These are phyloP conservation scores for Sphaerophoria rueppellii DNA, from an alignment of 2,888 invertebrate species.

Conservation along the genomic window DNA sequence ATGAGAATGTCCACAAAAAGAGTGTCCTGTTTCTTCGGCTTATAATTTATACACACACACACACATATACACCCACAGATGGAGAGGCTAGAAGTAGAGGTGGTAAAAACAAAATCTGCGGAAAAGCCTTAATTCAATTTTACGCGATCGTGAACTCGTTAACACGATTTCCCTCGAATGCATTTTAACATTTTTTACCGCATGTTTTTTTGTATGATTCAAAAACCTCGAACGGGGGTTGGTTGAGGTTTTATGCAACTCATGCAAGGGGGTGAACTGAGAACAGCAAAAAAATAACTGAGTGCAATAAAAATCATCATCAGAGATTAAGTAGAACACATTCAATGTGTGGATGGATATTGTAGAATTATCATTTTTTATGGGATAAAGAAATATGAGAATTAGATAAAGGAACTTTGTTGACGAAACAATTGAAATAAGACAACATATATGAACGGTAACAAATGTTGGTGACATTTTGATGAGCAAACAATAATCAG, in stretches of 20 bases:
- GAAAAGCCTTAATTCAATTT: slow-evolving; percentile 82
- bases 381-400: not conserved
- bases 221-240: slow-evolving; percentile 26
- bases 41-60: slow-evolving; percentile 11
- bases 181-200: slow-evolving; percentile 76
- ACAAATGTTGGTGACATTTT: slow-evolving; percentile 62
- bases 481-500: slow-evolving; percentile 49
- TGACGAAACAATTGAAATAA: slow-evolving; percentile 46
- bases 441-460: slow-evolving; percentile 23
- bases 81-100: not conserved
- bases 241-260: slow-evolving; percentile 6
- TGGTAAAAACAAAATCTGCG: slow-evolving; percentile 79
- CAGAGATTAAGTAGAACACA: slow-evolving; percentile 18
- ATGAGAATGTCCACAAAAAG: slow-evolving; percentile 52
- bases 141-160: slow-evolving; percentile 81
- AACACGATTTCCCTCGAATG: slow-evolving; percentile 76
- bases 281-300: too few relatives aligned
- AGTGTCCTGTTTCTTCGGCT: slow-evolving; percentile 55
- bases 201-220: slow-evolving; percentile 47
- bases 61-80: not conserved
- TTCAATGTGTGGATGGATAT: slow-evolving; percentile 41
- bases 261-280: slow-evolving; percentile 33
- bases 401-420: slow-evolving; percentile 7
- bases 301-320: not conserved
- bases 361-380: slow-evolving; percentile 35